These are phyloP conservation scores for Caerostris extrusa DNA, from an alignment of 1,140 invertebrate species.

Conservation along the genomic window DNA sequence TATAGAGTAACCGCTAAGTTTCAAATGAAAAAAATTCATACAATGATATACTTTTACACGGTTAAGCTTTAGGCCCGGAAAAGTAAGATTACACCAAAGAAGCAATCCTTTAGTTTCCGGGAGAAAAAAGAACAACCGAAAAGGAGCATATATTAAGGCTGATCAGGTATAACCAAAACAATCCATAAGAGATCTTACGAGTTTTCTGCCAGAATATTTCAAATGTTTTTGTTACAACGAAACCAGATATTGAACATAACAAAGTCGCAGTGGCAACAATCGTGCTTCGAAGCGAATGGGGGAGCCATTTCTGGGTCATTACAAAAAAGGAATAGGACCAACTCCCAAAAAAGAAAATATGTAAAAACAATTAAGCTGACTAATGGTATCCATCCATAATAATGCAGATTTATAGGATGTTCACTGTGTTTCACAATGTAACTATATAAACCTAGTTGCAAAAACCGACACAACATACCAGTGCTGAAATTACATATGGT, in stretches of 20 bases:
- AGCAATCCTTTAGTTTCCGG: constrained; percentile 83
- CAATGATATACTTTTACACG: not conserved
- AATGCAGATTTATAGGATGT: not conserved
- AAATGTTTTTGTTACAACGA: constrained; percentile 63
- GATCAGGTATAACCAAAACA: constrained; percentile 82
- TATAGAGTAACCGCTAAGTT: no score
- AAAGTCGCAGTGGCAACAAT: constrained; percentile 89
- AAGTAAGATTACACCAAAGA: constrained; percentile 81
- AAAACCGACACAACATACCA: constrained; percentile 84
- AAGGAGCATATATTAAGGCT: constrained; percentile 80
- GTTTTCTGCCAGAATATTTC: constrained; percentile 82
- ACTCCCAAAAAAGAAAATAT: constrained; percentile 87
- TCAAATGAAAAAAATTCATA: no score
- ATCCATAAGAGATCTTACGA: constrained; percentile 80
- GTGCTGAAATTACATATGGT: constrained; percentile 88
- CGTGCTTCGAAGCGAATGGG: constrained; percentile 88
- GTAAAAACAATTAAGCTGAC: constrained; percentile 83
- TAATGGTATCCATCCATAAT: constrained; percentile 83
- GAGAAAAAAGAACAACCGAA: constrained; percentile 81
- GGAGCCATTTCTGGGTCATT: constrained; percentile 86
- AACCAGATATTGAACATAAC: constrained; percentile 79
- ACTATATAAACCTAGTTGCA: constrained; percentile 84
- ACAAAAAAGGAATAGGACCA: constrained; percentile 92
- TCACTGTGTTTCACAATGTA: not conserved
- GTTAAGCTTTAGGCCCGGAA: not conserved